A percentile compares a stretch with the other conserved stretches of the same genome.
Conservation (phyloP, 2,113 vertebrate species). For the Ammodytes marinus region DNA sequence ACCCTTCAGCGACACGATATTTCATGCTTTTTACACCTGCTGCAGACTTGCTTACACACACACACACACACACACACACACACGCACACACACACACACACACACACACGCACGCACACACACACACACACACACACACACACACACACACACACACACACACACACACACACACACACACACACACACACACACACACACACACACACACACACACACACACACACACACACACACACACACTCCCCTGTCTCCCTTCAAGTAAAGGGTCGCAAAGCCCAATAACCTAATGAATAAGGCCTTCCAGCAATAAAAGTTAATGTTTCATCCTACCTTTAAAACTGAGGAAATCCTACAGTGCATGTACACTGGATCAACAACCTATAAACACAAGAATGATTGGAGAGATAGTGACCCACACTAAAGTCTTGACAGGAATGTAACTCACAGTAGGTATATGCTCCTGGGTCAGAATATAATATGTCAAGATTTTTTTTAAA, state of each 20-base stretch:
- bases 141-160: neutral
- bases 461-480: neutral
- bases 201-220: too few relatives aligned
- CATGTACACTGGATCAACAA: neutral
- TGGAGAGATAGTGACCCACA: neutral
- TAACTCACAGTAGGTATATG: neutral
- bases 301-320: conserved; percentile 22
- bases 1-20: conserved; percentile 67
- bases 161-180: neutral
- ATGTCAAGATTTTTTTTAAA: neutral
- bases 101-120: too few relatives aligned
- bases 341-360: neutral
- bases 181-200: too few relatives aligned
- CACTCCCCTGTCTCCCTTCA: neutral
- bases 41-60: conserved; percentile 18
- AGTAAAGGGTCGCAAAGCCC: neutral
- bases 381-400: conserved; percentile 6
- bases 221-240: too few relatives aligned
- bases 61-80: neutral
- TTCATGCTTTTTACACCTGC: conserved; percentile 64
- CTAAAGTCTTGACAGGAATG: neutral
- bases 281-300: conserved; percentile 25
- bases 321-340: neutral
- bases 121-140: too few relatives aligned
- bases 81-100: too few relatives aligned